Percentiles rank a stretch among this genome's conserved stretches.
Conservation (phyloP, 2,888 invertebrate genomes). For the Lymantria dispar region DNA sequence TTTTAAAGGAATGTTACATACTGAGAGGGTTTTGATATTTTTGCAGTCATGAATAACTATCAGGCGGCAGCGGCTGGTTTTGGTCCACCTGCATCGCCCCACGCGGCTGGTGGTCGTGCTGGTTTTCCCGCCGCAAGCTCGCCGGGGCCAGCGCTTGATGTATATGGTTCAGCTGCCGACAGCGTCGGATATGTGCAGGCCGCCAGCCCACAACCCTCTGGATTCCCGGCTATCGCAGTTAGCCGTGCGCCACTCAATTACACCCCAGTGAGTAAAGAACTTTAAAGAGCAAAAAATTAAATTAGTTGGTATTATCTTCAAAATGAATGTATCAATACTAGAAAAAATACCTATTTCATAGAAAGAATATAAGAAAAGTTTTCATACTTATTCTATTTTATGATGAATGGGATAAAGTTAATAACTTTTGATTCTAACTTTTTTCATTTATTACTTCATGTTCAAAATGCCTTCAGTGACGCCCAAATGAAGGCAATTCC, state of each 20-base stretch:
- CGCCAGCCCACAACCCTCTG: slow-evolving; percentile 97
- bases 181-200: slow-evolving; percentile 98
- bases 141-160: slow-evolving; percentile 95
- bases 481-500: slow-evolving; percentile 75
- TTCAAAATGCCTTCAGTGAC: slow-evolving; percentile 72
- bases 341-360: slow-evolving; percentile 34
- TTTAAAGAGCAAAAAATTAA: slow-evolving; percentile 3
- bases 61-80: slow-evolving; percentile 92
- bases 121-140: slow-evolving; percentile 96
- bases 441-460: slow-evolving; percentile 80
- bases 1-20: not conserved
- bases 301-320: slow-evolving; percentile 6
- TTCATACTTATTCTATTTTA: slow-evolving; percentile 54
- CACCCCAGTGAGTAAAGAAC: slow-evolving; percentile 89
- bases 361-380: slow-evolving; percentile 51
- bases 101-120: slow-evolving; percentile 87
- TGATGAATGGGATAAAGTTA: slow-evolving; percentile 81
- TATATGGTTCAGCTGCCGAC: slow-evolving; percentile 95
- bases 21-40: slow-evolving; percentile 26
- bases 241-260: slow-evolving; percentile 96
- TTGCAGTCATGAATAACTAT: slow-evolving; percentile 97
- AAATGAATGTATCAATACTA: slow-evolving; percentile 15
- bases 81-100: slow-evolving; percentile 92
- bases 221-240: slow-evolving; percentile 96
- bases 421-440: slow-evolving; percentile 79